phyloP scores from a whole-genome alignment of 1,140 invertebrate species.

The Zelostemma sp. region DNA sequence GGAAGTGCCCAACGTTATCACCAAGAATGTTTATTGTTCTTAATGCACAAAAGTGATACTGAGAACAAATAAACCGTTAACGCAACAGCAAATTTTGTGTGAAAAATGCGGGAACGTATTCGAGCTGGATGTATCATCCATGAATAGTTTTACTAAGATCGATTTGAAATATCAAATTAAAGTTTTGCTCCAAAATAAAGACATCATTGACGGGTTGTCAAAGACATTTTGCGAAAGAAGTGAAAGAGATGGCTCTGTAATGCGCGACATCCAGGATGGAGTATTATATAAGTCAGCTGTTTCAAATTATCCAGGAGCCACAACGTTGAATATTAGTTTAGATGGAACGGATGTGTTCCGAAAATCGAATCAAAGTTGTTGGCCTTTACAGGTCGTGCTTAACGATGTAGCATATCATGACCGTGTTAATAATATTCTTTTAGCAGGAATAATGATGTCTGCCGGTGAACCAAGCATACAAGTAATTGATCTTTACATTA shows the following conservation, averaged over 20 bases:
- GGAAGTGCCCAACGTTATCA: too few relatives aligned
- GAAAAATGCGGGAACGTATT: too few relatives aligned
- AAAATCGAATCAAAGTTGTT: constrained; percentile 15
- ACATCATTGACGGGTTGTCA: neutral
- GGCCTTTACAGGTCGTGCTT: constrained; percentile 15
- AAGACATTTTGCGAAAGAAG: neutral
- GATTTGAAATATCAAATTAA: neutral
- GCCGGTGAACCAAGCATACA: constrained; percentile 8
- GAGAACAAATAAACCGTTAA: neutral
- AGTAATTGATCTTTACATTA: neutral
- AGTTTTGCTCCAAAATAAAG: neutral
- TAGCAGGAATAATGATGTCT: constrained; percentile 12
- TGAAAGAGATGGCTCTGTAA: neutral
- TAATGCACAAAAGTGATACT: neutral
- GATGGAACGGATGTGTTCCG: constrained; percentile 14
- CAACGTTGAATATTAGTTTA: neutral
- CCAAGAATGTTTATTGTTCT: neutral
- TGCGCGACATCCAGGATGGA: constrained; percentile 3
- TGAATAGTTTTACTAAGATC: too few relatives aligned
- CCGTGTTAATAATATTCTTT: constrained; percentile 3
- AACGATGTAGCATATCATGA: constrained; percentile 8
- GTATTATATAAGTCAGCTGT: neutral
- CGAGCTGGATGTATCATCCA: too few relatives aligned
- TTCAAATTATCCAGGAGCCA: neutral
- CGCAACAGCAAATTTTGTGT: too few relatives aligned